Base-by-base conservation (phyloP, 2,888 invertebrate genomes). In the Nezara viridula region DNA sequence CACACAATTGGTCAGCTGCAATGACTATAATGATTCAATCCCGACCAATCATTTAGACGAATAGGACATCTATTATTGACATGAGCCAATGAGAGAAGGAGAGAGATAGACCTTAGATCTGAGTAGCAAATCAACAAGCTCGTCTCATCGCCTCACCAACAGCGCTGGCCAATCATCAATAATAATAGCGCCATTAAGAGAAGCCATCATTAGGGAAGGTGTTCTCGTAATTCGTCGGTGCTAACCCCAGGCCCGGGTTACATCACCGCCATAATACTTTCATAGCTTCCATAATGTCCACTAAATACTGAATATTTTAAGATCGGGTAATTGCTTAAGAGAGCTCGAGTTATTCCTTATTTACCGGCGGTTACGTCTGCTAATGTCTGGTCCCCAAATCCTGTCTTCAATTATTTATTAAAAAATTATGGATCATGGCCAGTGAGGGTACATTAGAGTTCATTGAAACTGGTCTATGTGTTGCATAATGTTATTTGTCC, bases 111-210 rank as follows among this genome's bases (percentile, higher is more conserved):
- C 7, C 27, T 6, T 12, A 0, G 14, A 0, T 4, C 14, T 1
- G 60, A 60, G 27, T 27, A 60, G 60, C 60, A 27, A 60, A 60
- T 60, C 27, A 60, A 60, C 60, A 27, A 60, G 60, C 60, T 16
- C 27, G 5, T 3, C 27, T 60, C 60, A 60, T 60, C 16, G 14
- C 14, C 27, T 60, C 60, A 10, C n/a, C n/a, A n/a, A n/a, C n/a
- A n/a, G n/a, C n/a, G n/a, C n/a, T n/a, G n/a, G 27, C 60, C 60
- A 60, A 60, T 60, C 60, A 60, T 60, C 14, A 60, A 60, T 60
- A 60, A 32, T 60, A 32, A 60, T 60, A 16, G 14, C 60, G 16
- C 60, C 60, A 60, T 60, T 60, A 60, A 16, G 14, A 6, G 27
- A 32, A 60, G 60, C 7, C 14, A 27, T 60, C 60, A 60, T 60